Conservation (phyloP, 2,888 invertebrate genomes). For the Eristalis pertinax region DNA sequence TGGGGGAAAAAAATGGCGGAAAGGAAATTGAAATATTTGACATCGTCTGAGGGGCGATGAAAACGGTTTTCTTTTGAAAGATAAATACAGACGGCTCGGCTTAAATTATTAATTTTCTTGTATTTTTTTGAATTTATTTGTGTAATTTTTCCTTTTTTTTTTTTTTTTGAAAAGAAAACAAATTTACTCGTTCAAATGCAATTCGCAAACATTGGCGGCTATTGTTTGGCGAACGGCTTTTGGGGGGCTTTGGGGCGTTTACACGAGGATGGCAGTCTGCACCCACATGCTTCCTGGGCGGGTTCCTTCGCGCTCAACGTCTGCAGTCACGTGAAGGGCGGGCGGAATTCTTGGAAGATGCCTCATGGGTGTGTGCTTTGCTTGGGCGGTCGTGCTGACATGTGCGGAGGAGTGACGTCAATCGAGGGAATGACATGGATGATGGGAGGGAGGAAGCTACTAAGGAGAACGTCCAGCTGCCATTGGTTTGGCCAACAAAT, state of each 20-base stretch:
- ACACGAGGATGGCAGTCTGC: background rate
- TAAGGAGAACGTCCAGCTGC: too few species aligned
- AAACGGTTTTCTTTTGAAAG: slow-evolving; percentile 53
- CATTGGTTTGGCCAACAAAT: too few species aligned
- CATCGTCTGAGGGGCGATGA: slow-evolving; percentile 3
- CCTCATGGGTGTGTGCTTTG: too few species aligned
- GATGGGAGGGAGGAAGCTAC: too few species aligned
- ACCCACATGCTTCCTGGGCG: background rate
- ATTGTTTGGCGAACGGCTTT: slow-evolving; percentile 65
- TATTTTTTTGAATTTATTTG: slow-evolving; percentile 12
- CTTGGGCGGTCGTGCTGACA: too few species aligned
- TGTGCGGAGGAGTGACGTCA: too few species aligned
- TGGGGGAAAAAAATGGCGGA: slow-evolving; percentile 18
- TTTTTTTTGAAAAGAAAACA: slow-evolving; percentile 45
- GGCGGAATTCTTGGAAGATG: too few species aligned
- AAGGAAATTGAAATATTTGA: slow-evolving; percentile 66
- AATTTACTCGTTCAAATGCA: slow-evolving; percentile 66
- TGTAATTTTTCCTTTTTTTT: slow-evolving; percentile 5
- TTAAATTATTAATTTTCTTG: slow-evolving; percentile 70
- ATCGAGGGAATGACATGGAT: too few species aligned
- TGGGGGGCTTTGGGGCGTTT: slow-evolving; percentile 26
- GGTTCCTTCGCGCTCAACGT: background rate
- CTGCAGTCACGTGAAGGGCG: background rate
- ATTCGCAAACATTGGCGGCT: slow-evolving; percentile 65
- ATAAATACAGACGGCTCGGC: slow-evolving; percentile 69